These are phyloP conservation scores for Periophthalmus magnuspinnatus DNA, from an alignment of 2,797 vertebrate species.

Conservation along the genomic window DNA sequence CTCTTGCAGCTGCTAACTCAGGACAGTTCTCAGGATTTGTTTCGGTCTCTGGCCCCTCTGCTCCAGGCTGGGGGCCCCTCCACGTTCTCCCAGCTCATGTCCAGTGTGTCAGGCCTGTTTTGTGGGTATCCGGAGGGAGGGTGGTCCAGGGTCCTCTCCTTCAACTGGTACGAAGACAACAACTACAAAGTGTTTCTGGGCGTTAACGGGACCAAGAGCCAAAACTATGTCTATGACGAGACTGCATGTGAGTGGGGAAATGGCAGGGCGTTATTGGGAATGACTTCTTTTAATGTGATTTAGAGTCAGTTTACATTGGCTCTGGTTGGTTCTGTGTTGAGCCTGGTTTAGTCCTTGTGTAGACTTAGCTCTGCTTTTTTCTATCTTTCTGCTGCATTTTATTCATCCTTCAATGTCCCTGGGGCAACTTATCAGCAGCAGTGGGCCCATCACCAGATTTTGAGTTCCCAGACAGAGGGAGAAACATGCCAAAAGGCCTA, in stretches of 20 bases:
- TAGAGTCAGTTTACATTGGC: not conserved
- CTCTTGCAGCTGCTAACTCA: conserved; percentile 76
- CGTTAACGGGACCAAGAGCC: conserved; percentile 84
- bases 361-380: too few species aligned
- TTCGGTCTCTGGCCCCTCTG: conserved; percentile 75
- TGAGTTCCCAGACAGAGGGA: too few species aligned
- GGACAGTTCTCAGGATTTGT: conserved; percentile 81
- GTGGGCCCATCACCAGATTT: too few species aligned
- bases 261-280: too few species aligned
- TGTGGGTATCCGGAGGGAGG: conserved; percentile 93
- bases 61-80: conserved; percentile 74
- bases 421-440: too few species aligned
- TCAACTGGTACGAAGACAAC: conserved; percentile 99
- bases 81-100: conserved; percentile 80
- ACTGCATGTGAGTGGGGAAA: conserved; percentile 84
- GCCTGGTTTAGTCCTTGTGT: too few species aligned
- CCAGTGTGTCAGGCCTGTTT: conserved; percentile 83
- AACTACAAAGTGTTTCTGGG: conserved; percentile 98
- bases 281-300: too few species aligned
- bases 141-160: conserved; percentile 89
- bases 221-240: conserved; percentile 84
- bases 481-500: too few species aligned
- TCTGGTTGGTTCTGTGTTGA: not conserved
- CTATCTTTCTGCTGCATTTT: too few species aligned
- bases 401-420: too few species aligned